Percentiles rank a stretch among this genome's conserved stretches.
Conservation (phyloP, 35 echinoderm and acorn worm species). For the Diadema setosum region DNA sequence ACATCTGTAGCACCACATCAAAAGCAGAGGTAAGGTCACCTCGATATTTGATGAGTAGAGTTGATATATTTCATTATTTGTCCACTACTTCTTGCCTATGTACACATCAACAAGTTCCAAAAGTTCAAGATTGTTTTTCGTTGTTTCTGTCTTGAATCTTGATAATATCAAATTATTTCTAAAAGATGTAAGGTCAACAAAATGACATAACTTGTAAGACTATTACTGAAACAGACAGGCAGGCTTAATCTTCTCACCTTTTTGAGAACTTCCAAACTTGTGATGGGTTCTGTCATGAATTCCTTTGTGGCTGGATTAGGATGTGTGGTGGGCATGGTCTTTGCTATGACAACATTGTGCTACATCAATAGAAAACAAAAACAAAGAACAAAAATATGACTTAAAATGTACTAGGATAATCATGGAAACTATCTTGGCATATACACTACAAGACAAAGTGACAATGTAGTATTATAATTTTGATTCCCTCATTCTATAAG, state of each 20-base stretch:
- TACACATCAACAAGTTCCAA: neutral
- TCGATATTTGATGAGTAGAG: too few species aligned
- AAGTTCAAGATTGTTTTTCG: neutral
- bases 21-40: too few species aligned
- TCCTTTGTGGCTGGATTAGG: neutral
- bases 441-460: neutral
- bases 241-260: neutral
- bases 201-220: neutral
- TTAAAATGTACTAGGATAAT: too few species aligned
- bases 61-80: too few species aligned
- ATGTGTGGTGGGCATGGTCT: neutral
- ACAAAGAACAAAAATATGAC: too few species aligned
- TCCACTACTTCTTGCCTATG: neutral
- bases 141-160: neutral
- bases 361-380: neutral
- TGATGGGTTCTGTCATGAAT: constrained; percentile 17
- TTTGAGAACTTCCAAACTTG: neutral
- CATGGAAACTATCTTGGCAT: neutral
- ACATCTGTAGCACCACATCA: too few species aligned
- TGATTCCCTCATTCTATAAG: neutral
- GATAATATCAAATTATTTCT: neutral
- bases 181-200: neutral
- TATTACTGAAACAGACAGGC: neutral
- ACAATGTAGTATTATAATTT: neutral
- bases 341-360: constrained; percentile 29